Conservation (phyloP, 2,797 vertebrate genomes). For the Amblyopsis hoosieri region DNA sequence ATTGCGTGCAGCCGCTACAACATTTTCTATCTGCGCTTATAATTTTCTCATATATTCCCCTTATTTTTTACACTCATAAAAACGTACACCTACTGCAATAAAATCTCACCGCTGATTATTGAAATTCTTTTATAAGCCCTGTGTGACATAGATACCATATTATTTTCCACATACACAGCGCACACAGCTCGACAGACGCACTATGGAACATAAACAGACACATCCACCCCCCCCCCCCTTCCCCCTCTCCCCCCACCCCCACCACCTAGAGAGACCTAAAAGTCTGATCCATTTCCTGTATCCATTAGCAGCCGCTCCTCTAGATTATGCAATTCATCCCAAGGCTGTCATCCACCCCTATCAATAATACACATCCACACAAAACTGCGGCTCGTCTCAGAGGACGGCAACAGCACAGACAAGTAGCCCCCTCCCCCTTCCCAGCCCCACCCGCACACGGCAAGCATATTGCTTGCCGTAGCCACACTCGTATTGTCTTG, state of each 20-base stretch:
- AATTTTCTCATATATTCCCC: too few species aligned
- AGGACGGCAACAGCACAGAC: constrained; percentile 59
- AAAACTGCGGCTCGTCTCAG: constrained; percentile 69
- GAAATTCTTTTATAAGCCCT: too few species aligned
- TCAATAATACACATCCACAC: constrained; percentile 77
- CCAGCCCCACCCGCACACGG: constrained; percentile 32
- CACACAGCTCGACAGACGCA: constrained; percentile 4
- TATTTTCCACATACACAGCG: neutral
- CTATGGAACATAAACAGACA: constrained; percentile 49
- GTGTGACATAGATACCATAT: too few species aligned
- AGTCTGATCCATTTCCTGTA: constrained; percentile 77
- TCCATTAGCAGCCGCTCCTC: constrained; percentile 72
- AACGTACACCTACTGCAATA: too few species aligned
- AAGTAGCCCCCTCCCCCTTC: constrained; percentile 60
- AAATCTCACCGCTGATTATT: too few species aligned
- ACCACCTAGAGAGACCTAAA: constrained; percentile 51
- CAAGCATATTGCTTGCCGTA: constrained; percentile 14
- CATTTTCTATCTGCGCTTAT: too few species aligned
- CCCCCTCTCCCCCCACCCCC: too few species aligned
- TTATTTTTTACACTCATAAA: too few species aligned
- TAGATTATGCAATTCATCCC: constrained; percentile 76
- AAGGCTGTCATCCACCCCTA: constrained; percentile 76
- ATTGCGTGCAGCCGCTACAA: too few species aligned
- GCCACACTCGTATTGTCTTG: constrained; percentile 39
- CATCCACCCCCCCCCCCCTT: constrained; percentile 28